Base-by-base conservation (phyloP, 2,888 invertebrate species). In the Patella ulyssiponensis region DNA sequence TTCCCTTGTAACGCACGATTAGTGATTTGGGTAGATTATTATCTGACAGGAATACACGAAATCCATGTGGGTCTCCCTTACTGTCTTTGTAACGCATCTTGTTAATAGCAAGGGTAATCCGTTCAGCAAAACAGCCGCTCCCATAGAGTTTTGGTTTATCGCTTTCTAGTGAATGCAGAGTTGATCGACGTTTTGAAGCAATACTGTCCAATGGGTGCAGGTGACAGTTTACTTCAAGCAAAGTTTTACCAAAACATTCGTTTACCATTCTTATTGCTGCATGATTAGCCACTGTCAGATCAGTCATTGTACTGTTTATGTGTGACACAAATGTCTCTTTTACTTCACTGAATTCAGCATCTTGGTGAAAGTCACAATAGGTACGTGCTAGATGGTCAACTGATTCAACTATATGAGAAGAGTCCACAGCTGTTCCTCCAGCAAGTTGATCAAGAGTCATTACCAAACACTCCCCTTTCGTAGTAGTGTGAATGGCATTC, bases 51-150 rank as follows among this genome's bases (percentile, higher is more conserved):
- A 78, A 82, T 11, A 52, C 27, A 14, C 27, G 56, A 64, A 82
- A 82, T 54, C 81, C 83, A 44, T 75, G 75, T 1, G 83, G 83
- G 71, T 82, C 82, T 27, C 82, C 81, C 64, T 81, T 79, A 51
- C 80, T 77, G 75, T 80, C 79, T 54, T 82, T 44, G 44, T 7
- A 82, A 71, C 79, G 74, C 20, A 83, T 27, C 72, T 83, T 83
- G 79, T 80, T 82, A n/a, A 83, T 64, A 51, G 71, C 71, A 20
- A 82, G 77, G 20, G 82, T 77, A 23, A 83, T 56, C 54, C 79
- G 82, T 7, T 44, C 79, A 52, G 81, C 80, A 27, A 77, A 4
- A 69, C 83, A 83, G 58, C 82, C 81, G 3, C 56, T 76, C 2
- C 81, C 81, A 71, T 58, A 82, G 69, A 80, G 53, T 27, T 74